Percentiles rank a stretch among this genome's conserved stretches.
Evolutionary conservation across 2,797 vertebrate genomes (phyloP).

Genomic region (Syndactyla subalaris): DNA sequence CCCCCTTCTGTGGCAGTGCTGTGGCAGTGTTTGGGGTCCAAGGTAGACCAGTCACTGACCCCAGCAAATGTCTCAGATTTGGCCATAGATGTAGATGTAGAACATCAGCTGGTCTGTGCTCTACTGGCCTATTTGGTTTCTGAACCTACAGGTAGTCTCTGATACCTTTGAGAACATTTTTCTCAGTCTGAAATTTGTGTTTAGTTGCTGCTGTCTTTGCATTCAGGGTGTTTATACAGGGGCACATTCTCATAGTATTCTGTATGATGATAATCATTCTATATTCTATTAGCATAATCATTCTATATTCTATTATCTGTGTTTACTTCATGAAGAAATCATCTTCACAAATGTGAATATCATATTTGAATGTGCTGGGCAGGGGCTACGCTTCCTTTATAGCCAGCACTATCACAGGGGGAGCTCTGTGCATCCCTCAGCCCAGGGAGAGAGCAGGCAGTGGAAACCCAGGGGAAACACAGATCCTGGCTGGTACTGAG

Average conservation of each 20-base stretch:
- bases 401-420: too few relatives aligned
- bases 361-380: neutral
- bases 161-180: neutral
- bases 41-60: neutral
- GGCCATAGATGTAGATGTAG: neutral
- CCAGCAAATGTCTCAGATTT: neutral
- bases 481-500: neutral
- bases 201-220: neutral
- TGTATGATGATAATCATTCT: neutral
- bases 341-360: neutral
- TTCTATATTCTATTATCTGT: neutral
- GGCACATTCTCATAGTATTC: neutral
- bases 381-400: neutral
- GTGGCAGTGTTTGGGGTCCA: neutral
- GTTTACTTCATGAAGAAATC: neutral
- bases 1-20: accelerated
- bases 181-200: neutral
- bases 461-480: neutral
- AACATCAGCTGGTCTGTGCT: neutral
- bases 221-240: neutral
- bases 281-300: neutral
- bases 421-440: neutral
- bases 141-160: neutral
- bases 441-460: neutral
- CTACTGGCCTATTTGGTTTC: neutral